Conservation (phyloP, 2,888 invertebrate species). For the Deroplatys truncata region DNA sequence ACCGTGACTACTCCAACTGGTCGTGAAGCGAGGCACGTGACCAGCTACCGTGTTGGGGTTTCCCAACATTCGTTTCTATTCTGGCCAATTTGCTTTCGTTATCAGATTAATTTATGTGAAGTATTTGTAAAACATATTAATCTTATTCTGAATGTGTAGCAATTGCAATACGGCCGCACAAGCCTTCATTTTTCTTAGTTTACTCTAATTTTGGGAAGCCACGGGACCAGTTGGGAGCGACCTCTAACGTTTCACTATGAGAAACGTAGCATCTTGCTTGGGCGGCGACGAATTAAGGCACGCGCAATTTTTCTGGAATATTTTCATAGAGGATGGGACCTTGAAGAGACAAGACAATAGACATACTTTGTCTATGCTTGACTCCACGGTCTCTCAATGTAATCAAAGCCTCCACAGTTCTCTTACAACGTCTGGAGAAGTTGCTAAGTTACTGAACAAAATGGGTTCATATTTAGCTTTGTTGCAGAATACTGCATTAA, state of each 20-base stretch:
- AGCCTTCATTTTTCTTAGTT: no score
- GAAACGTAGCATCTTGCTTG: no score
- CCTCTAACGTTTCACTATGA: no score
- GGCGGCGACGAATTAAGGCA: background rate
- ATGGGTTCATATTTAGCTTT: no score
- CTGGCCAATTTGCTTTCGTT: background rate
- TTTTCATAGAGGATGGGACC: background rate
- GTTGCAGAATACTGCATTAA: no score
- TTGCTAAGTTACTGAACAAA: no score
- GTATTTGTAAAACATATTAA: background rate
- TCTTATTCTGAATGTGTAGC: background rate
- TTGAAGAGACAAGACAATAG: no score
- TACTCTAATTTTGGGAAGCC: background rate
- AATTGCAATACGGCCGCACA: background rate
- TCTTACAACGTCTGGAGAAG: no score
- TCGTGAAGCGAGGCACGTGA: background rate
- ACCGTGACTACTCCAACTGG: background rate
- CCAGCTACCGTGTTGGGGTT: background rate
- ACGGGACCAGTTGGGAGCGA: background rate
- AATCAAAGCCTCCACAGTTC: no score
- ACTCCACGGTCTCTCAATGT: no score
- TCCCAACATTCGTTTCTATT: background rate
- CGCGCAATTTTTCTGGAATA: background rate
- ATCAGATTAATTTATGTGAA: background rate
- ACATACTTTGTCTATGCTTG: no score